These are phyloP conservation scores for Sphyrna mokarran DNA, from an alignment of 2,113 vertebrate genomes.

Conservation along the genomic window DNA sequence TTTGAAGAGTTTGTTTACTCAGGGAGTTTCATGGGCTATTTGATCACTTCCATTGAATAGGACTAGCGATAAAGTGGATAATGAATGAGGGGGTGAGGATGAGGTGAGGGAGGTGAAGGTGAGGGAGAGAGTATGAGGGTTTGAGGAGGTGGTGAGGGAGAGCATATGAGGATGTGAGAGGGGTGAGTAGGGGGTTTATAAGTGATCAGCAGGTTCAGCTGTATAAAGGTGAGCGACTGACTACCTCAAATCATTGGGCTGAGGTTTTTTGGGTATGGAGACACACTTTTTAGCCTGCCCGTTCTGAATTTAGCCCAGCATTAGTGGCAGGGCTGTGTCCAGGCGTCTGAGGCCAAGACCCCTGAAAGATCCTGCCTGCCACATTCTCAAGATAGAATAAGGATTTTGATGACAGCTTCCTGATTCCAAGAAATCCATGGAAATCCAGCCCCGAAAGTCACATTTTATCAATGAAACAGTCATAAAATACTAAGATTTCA, in stretches of 20 bases:
- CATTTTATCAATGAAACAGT: not conserved
- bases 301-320: not conserved
- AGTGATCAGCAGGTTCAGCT: not conserved
- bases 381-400: not conserved
- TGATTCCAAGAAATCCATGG: not conserved
- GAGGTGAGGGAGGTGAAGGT: not conserved
- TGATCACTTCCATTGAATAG: not conserved
- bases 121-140: not conserved
- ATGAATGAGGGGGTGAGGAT: not conserved
- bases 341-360: not conserved
- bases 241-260: not conserved
- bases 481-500: not conserved
- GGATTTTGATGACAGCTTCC: not conserved
- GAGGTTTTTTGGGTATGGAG: not conserved
- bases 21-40: not conserved
- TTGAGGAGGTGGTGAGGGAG: not conserved
- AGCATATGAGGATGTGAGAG: too few relatives aligned
- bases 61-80: not conserved
- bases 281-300: not conserved
- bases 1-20: not conserved
- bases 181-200: not conserved
- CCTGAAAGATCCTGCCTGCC: not conserved
- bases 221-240: not conserved
- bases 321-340: too few relatives aligned
- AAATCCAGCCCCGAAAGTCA: not conserved